These are phyloP conservation scores for Ptilonorhynchus violaceus DNA, from an alignment of 2,113 vertebrate species.

Conservation along the genomic window DNA sequence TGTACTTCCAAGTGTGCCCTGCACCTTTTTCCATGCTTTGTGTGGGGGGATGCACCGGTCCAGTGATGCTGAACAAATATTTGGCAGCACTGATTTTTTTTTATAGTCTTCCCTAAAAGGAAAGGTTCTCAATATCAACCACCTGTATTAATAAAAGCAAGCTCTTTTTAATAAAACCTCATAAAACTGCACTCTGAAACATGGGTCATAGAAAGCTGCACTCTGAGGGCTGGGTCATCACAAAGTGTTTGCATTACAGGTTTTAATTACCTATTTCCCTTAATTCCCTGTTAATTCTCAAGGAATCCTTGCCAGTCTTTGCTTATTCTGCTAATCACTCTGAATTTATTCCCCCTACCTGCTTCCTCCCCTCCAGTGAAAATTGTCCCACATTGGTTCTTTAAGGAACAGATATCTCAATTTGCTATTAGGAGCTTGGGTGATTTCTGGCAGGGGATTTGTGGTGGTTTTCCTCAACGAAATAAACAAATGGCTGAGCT, in stretches of 20 bases:
- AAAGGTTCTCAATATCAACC: neutral
- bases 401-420: neutral
- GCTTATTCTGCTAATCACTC: neutral
- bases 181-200: neutral
- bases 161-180: neutral
- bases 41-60: neutral
- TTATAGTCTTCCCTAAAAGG: neutral
- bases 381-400: neutral
- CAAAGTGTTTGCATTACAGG: neutral
- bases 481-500: neutral
- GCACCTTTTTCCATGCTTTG: neutral
- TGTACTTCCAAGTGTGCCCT: neutral
- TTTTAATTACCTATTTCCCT: neutral
- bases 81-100: neutral
- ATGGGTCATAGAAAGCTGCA: neutral
- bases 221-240: neutral
- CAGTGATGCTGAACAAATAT: neutral
- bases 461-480: neutral
- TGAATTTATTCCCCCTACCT: neutral
- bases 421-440: neutral
- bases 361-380: neutral
- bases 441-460: neutral
- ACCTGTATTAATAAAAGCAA: neutral
- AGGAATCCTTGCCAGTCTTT: neutral
- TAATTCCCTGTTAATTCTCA: neutral